Evolutionary conservation across 2,888 invertebrate genomes (phyloP).

Genomic region (Zhuqinia jingwanae): DNA sequence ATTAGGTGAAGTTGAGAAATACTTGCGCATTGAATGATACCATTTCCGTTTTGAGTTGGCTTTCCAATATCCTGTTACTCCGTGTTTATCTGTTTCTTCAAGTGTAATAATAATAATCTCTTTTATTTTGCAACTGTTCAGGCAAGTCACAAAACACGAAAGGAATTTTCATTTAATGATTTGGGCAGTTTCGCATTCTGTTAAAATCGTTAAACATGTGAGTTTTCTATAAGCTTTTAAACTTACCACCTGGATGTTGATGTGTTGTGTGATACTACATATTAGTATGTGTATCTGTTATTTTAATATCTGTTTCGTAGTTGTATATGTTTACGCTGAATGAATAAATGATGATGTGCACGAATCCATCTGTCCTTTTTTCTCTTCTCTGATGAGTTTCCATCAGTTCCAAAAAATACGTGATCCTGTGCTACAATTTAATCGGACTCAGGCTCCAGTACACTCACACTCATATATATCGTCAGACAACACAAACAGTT

Average conservation of each 20-base stretch:
- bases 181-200: not conserved
- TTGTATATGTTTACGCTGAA: conserved; percentile 34
- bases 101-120: no score
- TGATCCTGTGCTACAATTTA: no score
- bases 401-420: not conserved
- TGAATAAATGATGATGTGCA: conserved; percentile 47
- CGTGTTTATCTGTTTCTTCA: no score
- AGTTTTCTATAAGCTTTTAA: not conserved
- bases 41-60: no score
- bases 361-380: not conserved
- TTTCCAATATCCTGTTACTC: no score
- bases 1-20: no score
- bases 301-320: no score
- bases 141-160: not conserved
- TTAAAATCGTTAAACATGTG: not conserved
- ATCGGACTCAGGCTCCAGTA: not conserved
- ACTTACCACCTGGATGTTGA: conserved; percentile 11
- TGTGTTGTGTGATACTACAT: not conserved
- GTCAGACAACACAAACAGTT: not conserved
- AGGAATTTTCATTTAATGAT: conserved; percentile 6
- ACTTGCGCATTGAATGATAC: no score
- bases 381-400: not conserved
- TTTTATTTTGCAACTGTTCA: no score
- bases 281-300: not conserved
- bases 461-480: not conserved